phyloP scores from a whole-genome alignment of 2,888 invertebrate species.

The Andricus quercusramuli region DNA sequence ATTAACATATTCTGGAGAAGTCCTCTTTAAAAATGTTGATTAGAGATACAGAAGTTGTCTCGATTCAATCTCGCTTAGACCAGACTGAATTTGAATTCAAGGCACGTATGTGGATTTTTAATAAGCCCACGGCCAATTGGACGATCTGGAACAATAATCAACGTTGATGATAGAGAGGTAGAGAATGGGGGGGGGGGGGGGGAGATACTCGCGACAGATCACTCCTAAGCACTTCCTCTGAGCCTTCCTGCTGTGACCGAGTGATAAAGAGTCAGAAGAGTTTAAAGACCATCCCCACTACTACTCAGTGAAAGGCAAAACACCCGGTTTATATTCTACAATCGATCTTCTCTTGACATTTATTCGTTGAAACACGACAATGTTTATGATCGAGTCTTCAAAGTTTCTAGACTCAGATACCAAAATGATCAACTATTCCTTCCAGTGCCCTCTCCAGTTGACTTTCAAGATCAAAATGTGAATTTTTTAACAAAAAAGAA shows the following conservation, averaged over 20 bases:
- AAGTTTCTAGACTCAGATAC: conserved; percentile 5
- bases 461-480: no score
- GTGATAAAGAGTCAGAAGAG: conserved; percentile 1
- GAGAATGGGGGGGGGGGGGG: no score
- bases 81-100: conserved; percentile 33
- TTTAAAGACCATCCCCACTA: neutral
- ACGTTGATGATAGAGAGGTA: neutral
- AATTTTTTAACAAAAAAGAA: no score
- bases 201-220: neutral
- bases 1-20: neutral
- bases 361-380: conserved; percentile 23
- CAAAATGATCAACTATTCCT: neutral
- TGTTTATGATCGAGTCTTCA: conserved; percentile 17
- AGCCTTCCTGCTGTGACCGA: conserved; percentile 42
- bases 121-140: conserved; percentile 65
- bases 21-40: neutral
- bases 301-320: conserved; percentile 4
- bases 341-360: conserved; percentile 34
- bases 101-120: conserved; percentile 51
- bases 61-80: neutral
- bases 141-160: conserved; percentile 62
- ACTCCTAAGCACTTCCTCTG: conserved; percentile 21
- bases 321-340: neutral
- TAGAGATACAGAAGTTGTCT: conserved; percentile 1
- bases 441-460: no score